Evolutionary conservation across 2,113 vertebrate genomes (phyloP).

Genomic region (Cariama cristata): DNA sequence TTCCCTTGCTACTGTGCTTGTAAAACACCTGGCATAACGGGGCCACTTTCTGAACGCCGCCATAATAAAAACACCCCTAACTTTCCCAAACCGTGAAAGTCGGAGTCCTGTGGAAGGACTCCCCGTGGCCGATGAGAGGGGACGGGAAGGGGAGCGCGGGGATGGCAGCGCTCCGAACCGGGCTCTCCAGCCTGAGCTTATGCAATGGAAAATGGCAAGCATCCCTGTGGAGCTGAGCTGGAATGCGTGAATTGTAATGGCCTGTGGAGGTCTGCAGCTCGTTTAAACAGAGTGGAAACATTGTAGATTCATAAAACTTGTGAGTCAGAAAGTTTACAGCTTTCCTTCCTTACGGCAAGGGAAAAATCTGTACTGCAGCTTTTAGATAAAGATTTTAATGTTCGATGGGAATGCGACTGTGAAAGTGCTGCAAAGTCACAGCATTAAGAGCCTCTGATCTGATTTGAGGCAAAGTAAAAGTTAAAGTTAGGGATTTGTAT

Average conservation of each 20-base stretch:
- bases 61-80: neutral
- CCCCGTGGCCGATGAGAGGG: neutral
- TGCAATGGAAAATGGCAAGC: conserved; percentile 61
- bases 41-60: rapidly evolving
- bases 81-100: neutral
- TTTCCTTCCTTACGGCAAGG: neutral
- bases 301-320: conserved; percentile 12
- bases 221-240: neutral
- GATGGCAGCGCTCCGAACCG: neutral
- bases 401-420: neutral
- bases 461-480: neutral
- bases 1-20: conserved; percentile 28
- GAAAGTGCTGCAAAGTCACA: neutral
- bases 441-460: neutral
- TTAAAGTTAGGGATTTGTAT: neutral
- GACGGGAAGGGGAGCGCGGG: neutral
- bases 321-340: conserved; percentile 33
- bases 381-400: neutral
- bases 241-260: neutral
- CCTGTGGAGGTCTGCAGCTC: conserved; percentile 43
- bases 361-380: neutral
- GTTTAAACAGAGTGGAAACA: conserved; percentile 18
- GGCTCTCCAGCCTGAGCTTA: neutral
- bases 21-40: conserved; percentile 23
- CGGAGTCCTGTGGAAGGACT: neutral